Evolutionary conservation across 2,797 vertebrate genomes (phyloP).

Genomic region (Chiroxiphia lanceolata): DNA sequence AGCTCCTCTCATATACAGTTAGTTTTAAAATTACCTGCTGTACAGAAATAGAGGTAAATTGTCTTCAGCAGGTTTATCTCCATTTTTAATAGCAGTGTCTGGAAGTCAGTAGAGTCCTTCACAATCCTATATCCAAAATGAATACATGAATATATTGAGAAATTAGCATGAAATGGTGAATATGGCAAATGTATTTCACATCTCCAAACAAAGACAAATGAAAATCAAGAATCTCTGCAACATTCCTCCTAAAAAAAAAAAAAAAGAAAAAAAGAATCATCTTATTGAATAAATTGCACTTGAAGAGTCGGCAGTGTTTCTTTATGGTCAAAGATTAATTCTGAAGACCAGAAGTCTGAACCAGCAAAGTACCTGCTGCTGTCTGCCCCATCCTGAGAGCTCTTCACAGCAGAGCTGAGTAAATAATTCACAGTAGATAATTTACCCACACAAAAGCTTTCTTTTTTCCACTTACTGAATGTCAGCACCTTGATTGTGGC

Average conservation of each 20-base stretch:
- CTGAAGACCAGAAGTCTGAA: not conserved
- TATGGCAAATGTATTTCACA: slow-evolving; percentile 10
- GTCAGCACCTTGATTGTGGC: slow-evolving; percentile 32
- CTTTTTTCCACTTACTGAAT: not conserved
- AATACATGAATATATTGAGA: slow-evolving; percentile 14
- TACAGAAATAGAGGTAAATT: slow-evolving; percentile 13
- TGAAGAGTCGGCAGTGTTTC: slow-evolving; percentile 7
- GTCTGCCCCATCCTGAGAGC: not conserved
- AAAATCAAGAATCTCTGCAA: slow-evolving; percentile 39
- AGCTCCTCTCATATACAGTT: not conserved
- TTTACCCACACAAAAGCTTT: slow-evolving; percentile 8
- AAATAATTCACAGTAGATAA: slow-evolving; percentile 44
- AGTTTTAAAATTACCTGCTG: slow-evolving; percentile 9
- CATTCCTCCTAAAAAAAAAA: not conserved
- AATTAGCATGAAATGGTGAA: slow-evolving; percentile 27
- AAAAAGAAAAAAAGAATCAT: not conserved
- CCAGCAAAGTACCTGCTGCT: slow-evolving; percentile 13
- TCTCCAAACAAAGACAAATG: slow-evolving; percentile 38
- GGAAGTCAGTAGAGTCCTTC: not conserved
- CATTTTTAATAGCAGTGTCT: slow-evolving; percentile 12
- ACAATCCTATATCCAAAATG: not conserved
- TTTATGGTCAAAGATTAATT: slow-evolving; percentile 44
- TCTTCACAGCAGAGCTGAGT: slow-evolving; percentile 1
- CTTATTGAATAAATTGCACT: slow-evolving; percentile 44
- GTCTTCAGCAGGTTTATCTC: not conserved